Evolutionary conservation across 2,797 vertebrate genomes (phyloP), one percentile per base, ranked within the genome.

Genomic region (Hydrocynus forskahlii): DNA sequence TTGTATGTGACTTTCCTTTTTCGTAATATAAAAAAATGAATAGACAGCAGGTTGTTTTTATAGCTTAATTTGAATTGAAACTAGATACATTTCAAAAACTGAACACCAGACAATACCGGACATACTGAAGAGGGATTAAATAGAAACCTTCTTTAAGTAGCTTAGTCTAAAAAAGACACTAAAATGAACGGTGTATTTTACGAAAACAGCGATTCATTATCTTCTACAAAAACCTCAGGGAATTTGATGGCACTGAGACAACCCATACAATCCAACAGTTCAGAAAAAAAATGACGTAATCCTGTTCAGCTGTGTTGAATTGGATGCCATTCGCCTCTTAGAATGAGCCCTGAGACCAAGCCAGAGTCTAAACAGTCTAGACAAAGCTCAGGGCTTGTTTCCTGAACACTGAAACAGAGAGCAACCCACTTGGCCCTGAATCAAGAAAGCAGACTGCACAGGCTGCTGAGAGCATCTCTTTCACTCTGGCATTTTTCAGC

Each of bases 361-460:
- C 75, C 63, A 77, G 50, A 38, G 16, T 17, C 63, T 6, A 64
- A 64, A 64, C 63, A 57, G 50, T 7, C 52, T 76, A 50, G 29
- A 60, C 54, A 69, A 29, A 70, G 54, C 17, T 19, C 29, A 62
- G 67, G 1, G 48, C 19, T 73, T 60, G 71, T 57, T 72, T 64
- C 52, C 9, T 66, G n/a, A 48, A 54, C 45, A 50, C 35, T 55
- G 5, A 45, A 10, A 67, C 48, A 57, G 70, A 66, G 43, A 52
- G 50, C 29, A 73, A 67, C 35, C 45, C 29, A 74, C 16, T 29
- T 78, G 52, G 35, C 52, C 40, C 25, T 6, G 69, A 43, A 80
- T 35, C 59, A 74, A 48, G n/a, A 80, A 13, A 66, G 63, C 70
- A 80, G 69, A 73, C 60, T 55, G 17, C 5, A 80, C 35, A 9